Base-by-base conservation (phyloP, 1,140 invertebrate species). In the Chrysopa pallens region DNA sequence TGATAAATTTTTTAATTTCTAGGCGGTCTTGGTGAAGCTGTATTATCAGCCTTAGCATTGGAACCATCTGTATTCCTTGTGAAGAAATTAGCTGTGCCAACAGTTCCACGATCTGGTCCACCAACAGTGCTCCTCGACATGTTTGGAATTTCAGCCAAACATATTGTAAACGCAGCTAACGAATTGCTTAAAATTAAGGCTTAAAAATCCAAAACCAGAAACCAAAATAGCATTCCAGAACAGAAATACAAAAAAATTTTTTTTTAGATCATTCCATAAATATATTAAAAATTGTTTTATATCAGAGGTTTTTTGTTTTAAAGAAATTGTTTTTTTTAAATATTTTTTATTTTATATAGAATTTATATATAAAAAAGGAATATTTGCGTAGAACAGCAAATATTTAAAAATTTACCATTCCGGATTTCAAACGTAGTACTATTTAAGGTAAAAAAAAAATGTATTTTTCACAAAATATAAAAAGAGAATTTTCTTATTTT, bases 1-100 rank as follows among this genome's bases (percentile, higher is more conserved):
- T n/a, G n/a, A n/a, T n/a, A n/a, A 23, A 23, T 23, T 23, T 23
- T 23, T 23, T 23, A 33, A 4, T 12, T 33, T 33, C 8, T 33
- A 83, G 91, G 95, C 55, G 95, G 95, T 48, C 57, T 99, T 39
- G 95, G 95, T 45, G 94, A 98, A 57, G 92, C 94, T 41, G 93
- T 98, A 8, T 56, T 80, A 14, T 73, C 76, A 11, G 91, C 84
- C 9, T 68, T 97, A 38, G 70, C 84, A 14, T 59, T 73, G 45
- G 72, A 84, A 52, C 68, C 67, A 11, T 72, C 80, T 53, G 75
- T 90, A 33, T 23, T 23, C 17, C 59, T 78, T n/a, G 75, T 98
- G 5, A 84, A 83, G 50, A 81, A 82, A 53, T 56, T 98, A 29
- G 87, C 75, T 46, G 90, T 99, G n/a, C 63, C 64, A 6, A 74